Evolutionary conservation across 2,113 vertebrate genomes (phyloP), one percentile per base, ranked within the genome.

Genomic region (Egretta garzetta): DNA sequence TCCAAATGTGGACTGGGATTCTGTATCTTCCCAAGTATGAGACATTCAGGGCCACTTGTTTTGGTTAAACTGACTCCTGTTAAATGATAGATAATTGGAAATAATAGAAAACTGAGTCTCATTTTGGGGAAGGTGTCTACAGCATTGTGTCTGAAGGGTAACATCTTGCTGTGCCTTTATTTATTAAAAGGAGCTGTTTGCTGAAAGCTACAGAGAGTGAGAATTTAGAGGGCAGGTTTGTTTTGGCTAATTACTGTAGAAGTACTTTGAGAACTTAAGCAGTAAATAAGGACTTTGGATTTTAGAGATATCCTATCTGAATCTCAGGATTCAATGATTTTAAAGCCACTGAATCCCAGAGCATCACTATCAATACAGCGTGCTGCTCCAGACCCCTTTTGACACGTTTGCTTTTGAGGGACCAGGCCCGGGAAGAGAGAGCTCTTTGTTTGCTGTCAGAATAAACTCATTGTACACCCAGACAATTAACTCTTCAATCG

Each of bases 401-500:
- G 97, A 98, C 97, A 97, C 86, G 2, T 97, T 98, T 97, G 80
- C 98, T 98, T 98, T 98, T 98, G 97, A 98, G 98, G 98, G 94
- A 96, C 96, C 96, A 97, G 96, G 94, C 98, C 95, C 94, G 97
- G 98, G 96, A 98, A 98, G 97, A 98, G 97, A 97, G 98, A 98
- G 98, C 94, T 97, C 98, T 98, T 99, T 99, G 98, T 98, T 84
- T 97, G 94, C 63, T n/a, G 87, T 97, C 97, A 98, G 98, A 98
- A 99, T 98, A 98, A 98, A 98, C 96, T 96, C 98, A 98, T 99
- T 99, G 98, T 99, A 98, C 97, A 98, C 96, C 88, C 98, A 97
- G 96, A 99, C 98, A 99, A 98, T 98, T 98, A 98, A 98, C 98
- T 98, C 97, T 97, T 98, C 98, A 98, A 97, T 98, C 22, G 97